Evolutionary conservation across 2,888 invertebrate species (phyloP).

Genomic region (Cantharis rufa): DNA sequence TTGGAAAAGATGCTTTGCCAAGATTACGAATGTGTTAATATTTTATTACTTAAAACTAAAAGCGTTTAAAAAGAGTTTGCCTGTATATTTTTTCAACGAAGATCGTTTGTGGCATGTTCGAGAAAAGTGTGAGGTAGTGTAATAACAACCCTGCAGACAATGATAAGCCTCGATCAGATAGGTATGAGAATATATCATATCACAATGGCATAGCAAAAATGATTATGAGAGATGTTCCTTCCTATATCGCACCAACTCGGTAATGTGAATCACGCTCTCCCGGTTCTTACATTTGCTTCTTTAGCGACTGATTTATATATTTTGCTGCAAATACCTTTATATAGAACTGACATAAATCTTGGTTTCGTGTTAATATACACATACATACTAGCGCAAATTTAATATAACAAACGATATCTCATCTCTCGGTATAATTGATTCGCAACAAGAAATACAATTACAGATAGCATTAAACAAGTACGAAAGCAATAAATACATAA

Average conservation of each 20-base stretch:
- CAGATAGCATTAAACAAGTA: neutral
- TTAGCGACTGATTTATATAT: slow-evolving; percentile 51
- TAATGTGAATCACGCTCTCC: slow-evolving; percentile 54
- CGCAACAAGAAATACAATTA: neutral
- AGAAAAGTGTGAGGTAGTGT: slow-evolving; percentile 34
- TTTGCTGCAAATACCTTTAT: slow-evolving; percentile 49
- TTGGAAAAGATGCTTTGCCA: no score
- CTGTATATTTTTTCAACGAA: slow-evolving; percentile 5
- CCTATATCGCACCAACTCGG: slow-evolving; percentile 52
- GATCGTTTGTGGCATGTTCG: slow-evolving; percentile 21
- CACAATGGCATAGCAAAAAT: slow-evolving; percentile 56
- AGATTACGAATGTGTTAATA: neutral
- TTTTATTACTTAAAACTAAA: neutral
- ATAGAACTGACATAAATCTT: slow-evolving; percentile 34
- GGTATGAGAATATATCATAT: slow-evolving; percentile 50
- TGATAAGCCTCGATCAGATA: slow-evolving; percentile 41
- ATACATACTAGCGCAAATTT: slow-evolving; percentile 13
- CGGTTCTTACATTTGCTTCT: slow-evolving; percentile 52
- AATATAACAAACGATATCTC: slow-evolving; percentile 9
- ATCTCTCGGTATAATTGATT: slow-evolving; percentile 5
- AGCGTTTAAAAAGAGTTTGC: neutral
- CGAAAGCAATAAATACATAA: neutral
- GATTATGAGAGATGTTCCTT: slow-evolving; percentile 57
- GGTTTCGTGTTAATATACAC: neutral
- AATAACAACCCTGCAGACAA: slow-evolving; percentile 39